These are phyloP conservation scores for Periplaneta americana DNA, from an alignment of 1,140 invertebrate species.

Conservation along the genomic window DNA sequence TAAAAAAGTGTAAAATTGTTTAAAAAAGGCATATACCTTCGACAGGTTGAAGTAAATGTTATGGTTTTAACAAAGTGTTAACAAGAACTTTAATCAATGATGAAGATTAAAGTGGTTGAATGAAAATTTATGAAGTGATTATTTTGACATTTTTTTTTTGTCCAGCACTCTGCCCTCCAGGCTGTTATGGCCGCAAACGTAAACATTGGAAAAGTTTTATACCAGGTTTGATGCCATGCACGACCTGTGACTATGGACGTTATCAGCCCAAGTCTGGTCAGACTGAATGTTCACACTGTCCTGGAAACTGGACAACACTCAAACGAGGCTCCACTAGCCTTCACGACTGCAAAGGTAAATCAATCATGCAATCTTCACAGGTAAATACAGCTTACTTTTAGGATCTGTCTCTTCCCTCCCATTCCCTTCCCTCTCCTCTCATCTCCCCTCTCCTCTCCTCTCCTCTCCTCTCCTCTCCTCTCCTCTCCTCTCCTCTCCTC, in stretches of 20 bases:
- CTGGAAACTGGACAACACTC: conserved; percentile 46
- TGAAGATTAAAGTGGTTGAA: background rate
- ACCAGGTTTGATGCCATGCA: conserved; percentile 40
- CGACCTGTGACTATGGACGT: conserved; percentile 50
- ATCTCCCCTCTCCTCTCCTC: too few relatives aligned
- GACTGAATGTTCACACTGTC: conserved; percentile 48
- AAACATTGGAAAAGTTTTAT: conserved; percentile 18
- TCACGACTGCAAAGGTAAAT: conserved; percentile 39
- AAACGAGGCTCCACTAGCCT: conserved; percentile 38
- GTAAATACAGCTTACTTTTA: too few relatives aligned
- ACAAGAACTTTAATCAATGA: background rate
- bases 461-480: too few relatives aligned
- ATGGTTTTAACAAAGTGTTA: too few relatives aligned
- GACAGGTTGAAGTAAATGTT: too few relatives aligned
- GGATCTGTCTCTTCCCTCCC: too few relatives aligned
- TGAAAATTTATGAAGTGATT: background rate
- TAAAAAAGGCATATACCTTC: too few relatives aligned
- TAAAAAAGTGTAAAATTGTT: too few relatives aligned
- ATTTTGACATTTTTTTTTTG: conserved; percentile 2
- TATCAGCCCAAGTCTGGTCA: conserved; percentile 56
- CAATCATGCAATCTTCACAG: too few relatives aligned
- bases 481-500: too few relatives aligned
- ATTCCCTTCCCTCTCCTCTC: too few relatives aligned
- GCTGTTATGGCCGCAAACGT: conserved; percentile 31
- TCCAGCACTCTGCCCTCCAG: conserved; percentile 36